These are phyloP conservation scores for Pelobates cultripes DNA, from an alignment of 2,797 vertebrate species.

Conservation along the genomic window DNA sequence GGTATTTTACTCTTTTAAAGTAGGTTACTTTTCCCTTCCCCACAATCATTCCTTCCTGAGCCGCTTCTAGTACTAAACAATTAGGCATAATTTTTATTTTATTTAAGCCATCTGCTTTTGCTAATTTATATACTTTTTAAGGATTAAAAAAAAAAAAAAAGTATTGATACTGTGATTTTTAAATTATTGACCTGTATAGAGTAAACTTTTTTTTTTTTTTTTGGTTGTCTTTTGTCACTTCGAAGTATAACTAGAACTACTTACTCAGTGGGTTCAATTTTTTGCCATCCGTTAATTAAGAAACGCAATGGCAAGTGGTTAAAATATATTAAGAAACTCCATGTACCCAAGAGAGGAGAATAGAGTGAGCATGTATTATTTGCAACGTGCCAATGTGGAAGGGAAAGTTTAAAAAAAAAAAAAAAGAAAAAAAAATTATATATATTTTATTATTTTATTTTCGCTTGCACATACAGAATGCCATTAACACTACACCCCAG, in stretches of 20 bases:
- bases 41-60: conserved; percentile 64
- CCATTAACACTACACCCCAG: conserved; percentile 74
- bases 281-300: conserved; percentile 61
- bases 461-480: conserved; percentile 74
- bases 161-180: conserved; percentile 78
- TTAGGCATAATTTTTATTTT: conserved; percentile 53
- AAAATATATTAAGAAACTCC: conserved; percentile 51
- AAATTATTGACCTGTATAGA: conserved; percentile 72
- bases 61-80: conserved; percentile 60
- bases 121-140: conserved; percentile 69
- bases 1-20: conserved; percentile 52
- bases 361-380: conserved; percentile 49
- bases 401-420: conserved; percentile 4
- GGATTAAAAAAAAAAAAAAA: conserved; percentile 64
- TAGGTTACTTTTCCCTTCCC: conserved; percentile 60
- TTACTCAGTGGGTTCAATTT: conserved; percentile 62
- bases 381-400: conserved; percentile 63
- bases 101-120: conserved; percentile 66
- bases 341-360: conserved; percentile 19
- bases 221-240: conserved; percentile 71
- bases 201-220: conserved; percentile 65
- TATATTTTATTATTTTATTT: conserved; percentile 28
- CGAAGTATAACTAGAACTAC: conserved; percentile 60
- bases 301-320: conserved; percentile 55
- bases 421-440: neutral